Evolutionary conservation across 2,888 invertebrate species (phyloP).

Genomic region (Nemapogon koenigi): DNA sequence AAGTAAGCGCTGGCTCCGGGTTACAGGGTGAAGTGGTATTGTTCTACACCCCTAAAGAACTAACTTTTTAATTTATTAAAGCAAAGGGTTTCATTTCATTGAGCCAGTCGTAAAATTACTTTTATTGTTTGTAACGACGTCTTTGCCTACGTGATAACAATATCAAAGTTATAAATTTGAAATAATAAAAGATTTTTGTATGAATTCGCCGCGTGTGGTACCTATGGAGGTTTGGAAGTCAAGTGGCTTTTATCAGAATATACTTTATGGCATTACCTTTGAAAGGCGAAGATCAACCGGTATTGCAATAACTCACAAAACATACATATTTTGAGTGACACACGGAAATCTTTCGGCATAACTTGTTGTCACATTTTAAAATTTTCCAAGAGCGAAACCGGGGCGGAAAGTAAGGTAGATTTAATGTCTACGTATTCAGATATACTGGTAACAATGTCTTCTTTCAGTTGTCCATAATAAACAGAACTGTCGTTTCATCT

Average conservation of each 20-base stretch:
- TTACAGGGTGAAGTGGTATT: slow-evolving; percentile 53
- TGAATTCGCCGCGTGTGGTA: slow-evolving; percentile 34
- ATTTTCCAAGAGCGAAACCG: too few species aligned
- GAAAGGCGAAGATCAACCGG: slow-evolving; percentile 44
- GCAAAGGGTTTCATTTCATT: slow-evolving; percentile 55
- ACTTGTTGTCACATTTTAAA: too few species aligned
- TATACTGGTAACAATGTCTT: too few species aligned
- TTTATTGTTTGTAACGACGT: slow-evolving; percentile 63
- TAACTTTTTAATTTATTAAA: slow-evolving; percentile 62
- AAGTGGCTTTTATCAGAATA: slow-evolving; percentile 45
- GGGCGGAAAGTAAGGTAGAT: too few species aligned
- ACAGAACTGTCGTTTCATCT: too few species aligned
- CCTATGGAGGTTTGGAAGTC: slow-evolving; percentile 36
- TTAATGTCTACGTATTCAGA: too few species aligned
- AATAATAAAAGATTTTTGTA: slow-evolving; percentile 18
- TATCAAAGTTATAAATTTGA: slow-evolving; percentile 44
- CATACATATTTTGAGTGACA: too few species aligned
- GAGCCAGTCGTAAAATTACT: slow-evolving; percentile 58
- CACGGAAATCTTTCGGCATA: too few species aligned
- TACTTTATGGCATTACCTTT: slow-evolving; percentile 45
- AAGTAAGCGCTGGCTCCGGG: slow-evolving; percentile 39
- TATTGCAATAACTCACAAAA: too few species aligned
- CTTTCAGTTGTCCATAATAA: too few species aligned
- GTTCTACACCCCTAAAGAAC: slow-evolving; percentile 40
- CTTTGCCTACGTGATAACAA: slow-evolving; percentile 62